These are phyloP conservation scores for Zingel zingel DNA, from an alignment of 2,113 vertebrate genomes.

Conservation along the genomic window DNA sequence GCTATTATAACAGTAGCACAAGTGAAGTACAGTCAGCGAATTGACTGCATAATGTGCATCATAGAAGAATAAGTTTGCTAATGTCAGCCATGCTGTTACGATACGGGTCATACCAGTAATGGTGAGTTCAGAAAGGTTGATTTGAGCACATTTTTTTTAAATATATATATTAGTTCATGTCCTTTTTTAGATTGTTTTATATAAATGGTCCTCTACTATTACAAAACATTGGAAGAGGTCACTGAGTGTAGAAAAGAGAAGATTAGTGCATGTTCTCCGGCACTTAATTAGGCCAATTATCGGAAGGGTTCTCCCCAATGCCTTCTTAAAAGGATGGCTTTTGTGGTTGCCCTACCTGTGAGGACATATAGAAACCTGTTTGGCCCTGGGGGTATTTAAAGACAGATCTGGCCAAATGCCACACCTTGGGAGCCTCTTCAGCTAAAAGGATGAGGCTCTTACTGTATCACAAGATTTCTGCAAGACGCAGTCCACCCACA, in stretches of 20 bases:
- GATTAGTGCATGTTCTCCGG: conserved; percentile 24
- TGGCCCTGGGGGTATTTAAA: conserved; percentile 62
- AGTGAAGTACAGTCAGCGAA: neutral
- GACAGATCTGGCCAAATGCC: conserved; percentile 54
- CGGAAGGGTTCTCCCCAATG: conserved; percentile 30
- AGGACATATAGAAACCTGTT: conserved; percentile 37
- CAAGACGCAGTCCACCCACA: conserved; percentile 34
- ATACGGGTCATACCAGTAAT: too few relatives aligned
- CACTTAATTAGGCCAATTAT: conserved; percentile 21
- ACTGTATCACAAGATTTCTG: conserved; percentile 61
- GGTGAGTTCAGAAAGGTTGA: neutral
- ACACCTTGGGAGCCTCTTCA: conserved; percentile 49
- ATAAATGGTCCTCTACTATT: neutral
- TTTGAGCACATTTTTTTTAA: neutral
- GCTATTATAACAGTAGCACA: neutral
- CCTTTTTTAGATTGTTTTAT: too few relatives aligned
- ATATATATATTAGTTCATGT: too few relatives aligned
- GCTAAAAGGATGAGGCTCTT: conserved; percentile 72
- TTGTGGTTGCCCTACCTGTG: conserved; percentile 2
- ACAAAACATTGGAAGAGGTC: neutral
- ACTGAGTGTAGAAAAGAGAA: neutral
- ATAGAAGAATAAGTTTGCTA: neutral
- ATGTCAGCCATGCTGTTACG: too few relatives aligned
- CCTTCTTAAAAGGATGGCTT: conserved; percentile 11
- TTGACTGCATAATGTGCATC: neutral